A percentile compares a stretch with the other conserved stretches of the same genome.
phyloP scores from a whole-genome alignment of 2,113 vertebrate species.

The Leiothrix lutea region DNA sequence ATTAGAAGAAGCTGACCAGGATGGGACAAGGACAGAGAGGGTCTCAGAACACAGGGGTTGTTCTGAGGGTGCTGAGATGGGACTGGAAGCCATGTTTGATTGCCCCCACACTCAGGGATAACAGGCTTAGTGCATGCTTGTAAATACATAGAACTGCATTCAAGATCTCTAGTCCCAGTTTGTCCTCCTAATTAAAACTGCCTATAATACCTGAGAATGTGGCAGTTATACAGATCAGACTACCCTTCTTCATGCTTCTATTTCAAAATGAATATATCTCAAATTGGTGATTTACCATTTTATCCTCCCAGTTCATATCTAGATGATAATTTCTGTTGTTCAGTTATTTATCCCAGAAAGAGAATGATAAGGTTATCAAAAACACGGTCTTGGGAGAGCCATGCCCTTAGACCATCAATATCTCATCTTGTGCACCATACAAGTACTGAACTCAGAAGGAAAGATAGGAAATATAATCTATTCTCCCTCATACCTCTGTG shows the following conservation, averaged over 20 bases:
- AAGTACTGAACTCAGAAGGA: not conserved
- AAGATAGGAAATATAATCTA: not conserved
- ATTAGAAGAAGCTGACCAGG: not conserved
- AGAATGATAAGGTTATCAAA: not conserved
- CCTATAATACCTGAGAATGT: not conserved
- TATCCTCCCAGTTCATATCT: not conserved
- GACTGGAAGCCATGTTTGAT: not conserved
- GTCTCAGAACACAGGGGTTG: not conserved
- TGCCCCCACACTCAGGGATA: not conserved
- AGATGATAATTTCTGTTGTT: not conserved
- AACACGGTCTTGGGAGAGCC: not conserved
- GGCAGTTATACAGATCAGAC: not conserved
- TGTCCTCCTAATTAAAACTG: not conserved
- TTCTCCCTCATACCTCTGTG: not conserved
- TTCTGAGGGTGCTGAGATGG: not conserved
- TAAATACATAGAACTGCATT: not conserved
- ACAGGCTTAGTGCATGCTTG: not conserved
- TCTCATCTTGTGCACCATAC: not conserved
- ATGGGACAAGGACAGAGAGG: not conserved
- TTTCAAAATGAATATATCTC: not conserved
- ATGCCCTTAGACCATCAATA: not conserved
- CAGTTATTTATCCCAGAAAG: not conserved
- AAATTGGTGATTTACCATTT: not conserved
- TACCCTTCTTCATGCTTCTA: not conserved
- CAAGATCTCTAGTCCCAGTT: not conserved